A percentile compares a stretch with the other conserved stretches of the same genome.
These are phyloP conservation scores for Agapetus fuscipes DNA, from an alignment of 2,888 invertebrate genomes.

Conservation along the genomic window DNA sequence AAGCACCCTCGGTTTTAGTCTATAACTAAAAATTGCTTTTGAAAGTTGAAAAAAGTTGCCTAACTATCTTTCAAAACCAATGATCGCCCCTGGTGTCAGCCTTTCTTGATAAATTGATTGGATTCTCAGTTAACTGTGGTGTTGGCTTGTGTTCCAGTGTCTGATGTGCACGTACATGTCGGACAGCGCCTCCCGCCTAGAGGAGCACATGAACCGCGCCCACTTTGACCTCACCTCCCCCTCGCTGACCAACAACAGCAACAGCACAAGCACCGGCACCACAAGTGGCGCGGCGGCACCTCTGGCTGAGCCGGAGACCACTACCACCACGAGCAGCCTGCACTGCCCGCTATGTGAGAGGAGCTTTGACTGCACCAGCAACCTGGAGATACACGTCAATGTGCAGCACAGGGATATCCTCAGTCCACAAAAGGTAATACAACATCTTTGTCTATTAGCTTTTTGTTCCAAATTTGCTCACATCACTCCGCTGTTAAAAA, in stretches of 20 bases:
- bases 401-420: constrained; percentile 74
- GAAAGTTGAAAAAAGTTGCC: too few relatives aligned
- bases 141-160: too few relatives aligned
- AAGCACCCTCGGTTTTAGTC: too few relatives aligned
- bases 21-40: too few relatives aligned
- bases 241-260: constrained; percentile 42
- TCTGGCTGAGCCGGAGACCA: too few relatives aligned
- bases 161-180: constrained; percentile 70
- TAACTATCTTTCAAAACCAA: too few relatives aligned
- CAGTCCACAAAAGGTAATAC: constrained; percentile 47
- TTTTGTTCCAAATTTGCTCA: too few relatives aligned
- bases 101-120: too few relatives aligned
- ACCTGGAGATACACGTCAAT: constrained; percentile 77
- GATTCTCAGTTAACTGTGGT: too few relatives aligned
- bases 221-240: constrained; percentile 77
- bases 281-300: constrained; percentile 21
- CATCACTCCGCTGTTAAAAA: too few relatives aligned
- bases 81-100: too few relatives aligned
- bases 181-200: constrained; percentile 60
- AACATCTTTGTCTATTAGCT: too few relatives aligned
- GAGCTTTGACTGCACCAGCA: constrained; percentile 61
- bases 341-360: constrained; percentile 73
- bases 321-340: constrained; percentile 32
- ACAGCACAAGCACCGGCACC: constrained; percentile 36
- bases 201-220: constrained; percentile 76